Base-by-base conservation (phyloP, 2,113 vertebrate genomes). In the Ptilorrhoa leucosticta region DNA sequence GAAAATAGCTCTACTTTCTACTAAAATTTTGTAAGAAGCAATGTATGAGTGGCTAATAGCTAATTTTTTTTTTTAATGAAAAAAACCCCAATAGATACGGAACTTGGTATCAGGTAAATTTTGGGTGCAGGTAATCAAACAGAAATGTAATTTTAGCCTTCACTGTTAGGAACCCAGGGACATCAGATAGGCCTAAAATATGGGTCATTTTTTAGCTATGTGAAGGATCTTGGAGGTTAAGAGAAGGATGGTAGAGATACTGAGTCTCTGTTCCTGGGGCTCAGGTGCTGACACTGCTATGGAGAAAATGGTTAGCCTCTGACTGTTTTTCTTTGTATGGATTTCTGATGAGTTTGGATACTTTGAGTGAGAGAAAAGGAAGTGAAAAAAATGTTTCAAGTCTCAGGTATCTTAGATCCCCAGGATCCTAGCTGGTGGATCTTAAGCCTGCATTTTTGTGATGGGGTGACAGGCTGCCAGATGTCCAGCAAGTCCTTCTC, bases 231-330 rank as follows among this genome's bases (percentile, higher is more conserved):
- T 61, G 19, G 11, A 48, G 17, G 8, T 53, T 18, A 64, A 54
- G 39, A 51, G n/a, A 51, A 68, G 26, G 23, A 22, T 56, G 14
- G 7, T 27, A 63, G 4, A 77, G 13, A 37, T 57, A 61, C 6
- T 31, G 33, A 60, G 13, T 70, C 7, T 53, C 13, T 23, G 2
- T 23, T 77, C 77, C 28, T 33, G 5, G 8, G 42, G 9, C 1
- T 1, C 24, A 54, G 20, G 15, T 48, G 7, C 5, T 47, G 22
- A 14, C 0, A 2, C 5, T 73, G 28, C 37, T 27, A 37, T 2
- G 2, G 31, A 58, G 28, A 72, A 65, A 31, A 33, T 8, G 7
- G 5, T 45, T 66, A 64, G 11, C 10, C 17, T 28, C 11, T 70
- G 50, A 31, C 23, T 45, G 0, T 1, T 75, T 85, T 63, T 15